These are phyloP conservation scores for Nyleta sp. DNA, from an alignment of 2,888 invertebrate species.

Conservation along the genomic window DNA sequence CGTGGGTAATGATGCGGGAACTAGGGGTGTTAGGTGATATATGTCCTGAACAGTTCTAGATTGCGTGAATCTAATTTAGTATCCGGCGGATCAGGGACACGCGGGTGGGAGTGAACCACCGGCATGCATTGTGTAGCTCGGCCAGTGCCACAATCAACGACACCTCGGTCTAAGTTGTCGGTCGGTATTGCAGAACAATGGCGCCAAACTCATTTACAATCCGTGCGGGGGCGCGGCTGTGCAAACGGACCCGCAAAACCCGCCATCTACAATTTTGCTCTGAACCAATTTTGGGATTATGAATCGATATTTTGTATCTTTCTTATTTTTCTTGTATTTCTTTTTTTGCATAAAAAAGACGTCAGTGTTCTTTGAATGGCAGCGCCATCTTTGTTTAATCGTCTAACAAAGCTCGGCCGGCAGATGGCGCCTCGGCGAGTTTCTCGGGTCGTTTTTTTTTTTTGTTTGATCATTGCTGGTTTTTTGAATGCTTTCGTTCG, in stretches of 20 bases:
- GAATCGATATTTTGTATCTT: not conserved
- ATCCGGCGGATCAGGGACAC: too few species aligned
- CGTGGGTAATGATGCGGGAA: too few species aligned
- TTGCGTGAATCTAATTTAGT: too few species aligned
- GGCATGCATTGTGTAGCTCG: slow-evolving; percentile 42
- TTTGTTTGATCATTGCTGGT: not conserved
- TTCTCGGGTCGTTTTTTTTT: not conserved
- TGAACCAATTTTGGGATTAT: not conserved
- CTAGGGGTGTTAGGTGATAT: too few species aligned
- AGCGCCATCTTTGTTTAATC: too few species aligned
- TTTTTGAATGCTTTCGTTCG: too few species aligned
- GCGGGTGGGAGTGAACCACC: slow-evolving; percentile 30
- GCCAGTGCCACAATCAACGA: slow-evolving; percentile 39
- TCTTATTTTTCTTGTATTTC: not conserved
- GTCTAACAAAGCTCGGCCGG: too few species aligned
- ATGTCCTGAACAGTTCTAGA: too few species aligned
- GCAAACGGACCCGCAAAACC: slow-evolving; percentile 1
- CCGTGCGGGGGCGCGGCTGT: not conserved
- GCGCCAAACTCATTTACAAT: slow-evolving; percentile 52
- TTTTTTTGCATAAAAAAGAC: too few species aligned
- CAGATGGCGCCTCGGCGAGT: slow-evolving; percentile 9
- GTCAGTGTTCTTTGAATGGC: too few species aligned
- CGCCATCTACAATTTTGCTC: slow-evolving; percentile 8
- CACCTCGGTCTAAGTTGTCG: slow-evolving; percentile 7
- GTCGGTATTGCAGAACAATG: slow-evolving; percentile 58